Percentiles rank a stretch among this genome's conserved stretches.
Conservation (phyloP, 2,888 invertebrate species). For the Leptinotarsa tumamoca region DNA sequence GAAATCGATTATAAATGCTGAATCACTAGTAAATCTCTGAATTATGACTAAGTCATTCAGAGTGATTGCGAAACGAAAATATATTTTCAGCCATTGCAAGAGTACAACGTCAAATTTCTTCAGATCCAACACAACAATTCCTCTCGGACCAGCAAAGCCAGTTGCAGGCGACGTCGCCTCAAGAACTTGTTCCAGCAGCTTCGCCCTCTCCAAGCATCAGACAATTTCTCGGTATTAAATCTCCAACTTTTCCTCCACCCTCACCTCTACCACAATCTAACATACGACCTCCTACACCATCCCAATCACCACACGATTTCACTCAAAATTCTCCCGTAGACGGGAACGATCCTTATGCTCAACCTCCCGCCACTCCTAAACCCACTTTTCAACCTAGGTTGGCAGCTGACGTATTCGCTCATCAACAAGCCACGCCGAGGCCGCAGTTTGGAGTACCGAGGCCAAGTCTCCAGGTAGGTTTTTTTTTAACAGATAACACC, state of each 20-base stretch:
- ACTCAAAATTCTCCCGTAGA: conserved; percentile 52
- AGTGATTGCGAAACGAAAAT: conserved; percentile 18
- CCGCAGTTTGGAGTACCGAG: conserved; percentile 66
- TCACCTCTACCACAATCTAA: conserved; percentile 50
- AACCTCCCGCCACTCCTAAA: conserved; percentile 70
- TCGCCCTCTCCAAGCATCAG: conserved; percentile 60
- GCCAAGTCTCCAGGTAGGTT: conserved; percentile 47
- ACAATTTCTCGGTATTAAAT: conserved; percentile 61
- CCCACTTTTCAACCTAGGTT: conserved; percentile 58
- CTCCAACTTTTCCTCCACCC: conserved; percentile 57
- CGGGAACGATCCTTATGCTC: conserved; percentile 68
- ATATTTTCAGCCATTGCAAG: conserved; percentile 68
- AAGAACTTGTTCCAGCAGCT: conserved; percentile 59
- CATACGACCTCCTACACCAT: conserved; percentile 58
- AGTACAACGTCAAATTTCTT: conserved; percentile 69
- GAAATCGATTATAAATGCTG: not conserved
- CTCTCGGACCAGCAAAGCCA: conserved; percentile 58
- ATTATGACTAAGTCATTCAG: not conserved
- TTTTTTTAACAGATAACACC: not conserved
- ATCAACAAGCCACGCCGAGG: conserved; percentile 70
- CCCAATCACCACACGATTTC: conserved; percentile 54
- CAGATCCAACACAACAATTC: conserved; percentile 59
- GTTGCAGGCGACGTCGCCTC: conserved; percentile 57
- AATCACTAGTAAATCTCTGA: not conserved
- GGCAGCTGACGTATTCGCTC: conserved; percentile 66